A percentile compares a stretch with the other conserved stretches of the same genome.
These are phyloP conservation scores for Epinephelus lanceolatus DNA, from an alignment of 2,113 vertebrate species.

Conservation along the genomic window DNA sequence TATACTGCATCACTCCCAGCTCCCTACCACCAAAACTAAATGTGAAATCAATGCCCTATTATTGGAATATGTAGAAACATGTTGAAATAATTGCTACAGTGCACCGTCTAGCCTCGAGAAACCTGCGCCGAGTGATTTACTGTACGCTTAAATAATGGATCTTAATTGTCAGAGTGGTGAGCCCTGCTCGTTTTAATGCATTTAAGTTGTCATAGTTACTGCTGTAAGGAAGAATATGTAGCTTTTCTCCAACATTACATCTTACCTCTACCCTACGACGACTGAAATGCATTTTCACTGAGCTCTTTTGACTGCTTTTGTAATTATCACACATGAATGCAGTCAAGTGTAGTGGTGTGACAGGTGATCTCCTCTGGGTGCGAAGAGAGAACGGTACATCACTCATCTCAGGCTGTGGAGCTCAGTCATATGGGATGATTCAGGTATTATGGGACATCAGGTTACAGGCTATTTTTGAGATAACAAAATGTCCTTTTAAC, in stretches of 20 bases:
- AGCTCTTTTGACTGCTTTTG: not conserved
- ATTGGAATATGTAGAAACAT: constrained; percentile 10
- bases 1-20: not conserved
- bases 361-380: constrained; percentile 35
- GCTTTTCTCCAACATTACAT: not conserved
- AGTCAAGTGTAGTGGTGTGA: not conserved
- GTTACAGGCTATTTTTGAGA: constrained; percentile 3
- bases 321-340: constrained; percentile 36
- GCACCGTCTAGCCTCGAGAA: not conserved
- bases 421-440: not conserved
- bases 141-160: constrained; percentile 37
- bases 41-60: constrained; percentile 27
- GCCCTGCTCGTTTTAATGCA: not conserved
- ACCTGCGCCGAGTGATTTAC: not conserved
- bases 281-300: not conserved
- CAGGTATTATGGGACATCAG: not conserved
- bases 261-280: not conserved
- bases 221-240: not conserved
- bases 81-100: not conserved
- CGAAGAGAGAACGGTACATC: not conserved
- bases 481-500: not conserved
- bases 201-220: not conserved
- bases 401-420: not conserved
- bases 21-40: not conserved
- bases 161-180: constrained; percentile 2